Base-by-base conservation (phyloP, 2,888 invertebrate species). In the Drosophila anomalata region DNA sequence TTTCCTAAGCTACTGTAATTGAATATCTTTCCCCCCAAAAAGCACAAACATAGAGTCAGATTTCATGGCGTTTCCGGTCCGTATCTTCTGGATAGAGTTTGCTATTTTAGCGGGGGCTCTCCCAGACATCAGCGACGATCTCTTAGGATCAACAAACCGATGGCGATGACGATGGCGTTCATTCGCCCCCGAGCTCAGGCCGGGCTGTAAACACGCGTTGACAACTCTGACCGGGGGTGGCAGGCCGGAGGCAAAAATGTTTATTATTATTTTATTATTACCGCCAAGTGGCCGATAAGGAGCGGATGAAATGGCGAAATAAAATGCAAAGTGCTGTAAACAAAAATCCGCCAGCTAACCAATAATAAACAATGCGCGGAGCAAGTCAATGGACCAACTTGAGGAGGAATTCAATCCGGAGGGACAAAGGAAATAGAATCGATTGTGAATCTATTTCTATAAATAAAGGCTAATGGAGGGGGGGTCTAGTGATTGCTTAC, bases 121-220 rank as follows among this genome's bases (percentile, higher is more conserved):
- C 9, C 11, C 47, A 44, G 44, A 36, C 36, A 12, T 7, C 29
- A 44, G 76, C 53, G 68, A 65, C 8, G 31, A 41, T 65, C 14
- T 26, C 26, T 8, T 41, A 51, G 78, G 84, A 80, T 80, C 80
- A 80, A 80, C 75, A 80, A 80, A 80, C 80, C 73, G 65, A 47
- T 33, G 56, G 26, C 73, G 59, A 50, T 79, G 60, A 63, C 73
- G 65, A 47, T 33, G 56, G 26, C 73, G 59, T 53, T 79, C 63
- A 63, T 70, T 71, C 47, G 29, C 72, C 33, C 41, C 66, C 1
- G n/a, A n/a, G n/a, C n/a, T 36, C 36, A n/a, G 47, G 44, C 76
- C 17, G 17, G 68, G 53, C 53, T 59, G 77, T 75, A 71, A 79
- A 82, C 73, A 73, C 66, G 61, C 65, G 70, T 75, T 77, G 84